phyloP scores from a whole-genome alignment of 2,888 invertebrate species.

The Parnassius mnemosyne region DNA sequence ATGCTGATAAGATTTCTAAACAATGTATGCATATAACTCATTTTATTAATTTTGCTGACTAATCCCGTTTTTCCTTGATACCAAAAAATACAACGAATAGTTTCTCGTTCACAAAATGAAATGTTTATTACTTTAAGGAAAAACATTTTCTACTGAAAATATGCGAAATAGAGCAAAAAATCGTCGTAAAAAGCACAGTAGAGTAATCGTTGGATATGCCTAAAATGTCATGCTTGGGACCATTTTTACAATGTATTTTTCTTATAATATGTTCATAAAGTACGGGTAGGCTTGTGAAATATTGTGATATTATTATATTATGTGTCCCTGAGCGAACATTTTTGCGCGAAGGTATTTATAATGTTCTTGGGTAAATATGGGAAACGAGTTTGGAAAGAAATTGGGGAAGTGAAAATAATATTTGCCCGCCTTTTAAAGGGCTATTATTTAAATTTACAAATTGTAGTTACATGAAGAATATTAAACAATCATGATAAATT shows the following conservation, averaged over 20 bases:
- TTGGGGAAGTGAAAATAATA: not conserved
- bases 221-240: slow-evolving; percentile 37
- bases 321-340: slow-evolving; percentile 14
- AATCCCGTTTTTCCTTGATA: no score
- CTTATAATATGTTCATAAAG: slow-evolving; percentile 32
- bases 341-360: slow-evolving; percentile 5
- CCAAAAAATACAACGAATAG: no score
- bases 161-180: slow-evolving; percentile 21
- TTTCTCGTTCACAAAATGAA: no score
- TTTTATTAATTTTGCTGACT: no score
- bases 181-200: slow-evolving; percentile 37
- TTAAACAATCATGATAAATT: no score
- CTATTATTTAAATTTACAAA: no score
- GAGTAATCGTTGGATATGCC: slow-evolving; percentile 36
- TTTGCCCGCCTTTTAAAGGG: no score
- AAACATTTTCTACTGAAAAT: slow-evolving; percentile 1
- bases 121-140: no score
- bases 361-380: not conserved
- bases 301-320: slow-evolving; percentile 30
- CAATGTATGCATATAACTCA: no score
- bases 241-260: slow-evolving; percentile 33
- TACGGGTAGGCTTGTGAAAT: slow-evolving; percentile 28
- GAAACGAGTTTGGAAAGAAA: not conserved
- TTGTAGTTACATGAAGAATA: no score
- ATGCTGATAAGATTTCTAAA: no score